Conservation (phyloP, 2,888 invertebrate species). For the Hermodice carunculata region DNA sequence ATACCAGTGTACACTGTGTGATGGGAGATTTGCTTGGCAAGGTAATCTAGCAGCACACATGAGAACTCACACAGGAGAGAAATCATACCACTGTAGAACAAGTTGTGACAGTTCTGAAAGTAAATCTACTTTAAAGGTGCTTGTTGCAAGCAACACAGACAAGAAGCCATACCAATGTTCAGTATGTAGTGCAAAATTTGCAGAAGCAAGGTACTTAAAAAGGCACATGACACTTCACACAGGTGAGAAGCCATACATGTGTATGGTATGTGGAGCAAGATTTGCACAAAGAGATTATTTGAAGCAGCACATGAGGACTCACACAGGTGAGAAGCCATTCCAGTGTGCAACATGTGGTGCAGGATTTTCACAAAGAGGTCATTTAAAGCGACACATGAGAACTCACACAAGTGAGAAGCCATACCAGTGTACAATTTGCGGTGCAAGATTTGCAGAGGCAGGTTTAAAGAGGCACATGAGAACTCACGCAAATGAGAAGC, state of each 20-base stretch:
- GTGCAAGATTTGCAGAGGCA: constrained; percentile 1
- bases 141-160: constrained; percentile 10
- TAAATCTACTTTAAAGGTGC: constrained; percentile 10
- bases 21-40: background rate
- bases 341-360: constrained; percentile 10
- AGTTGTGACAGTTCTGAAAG: too few relatives aligned
- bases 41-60: constrained; percentile 6
- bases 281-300: constrained; percentile 1
- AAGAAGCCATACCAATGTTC: constrained; percentile 10
- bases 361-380: too few relatives aligned
- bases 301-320: constrained; percentile 1
- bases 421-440: constrained; percentile 11
- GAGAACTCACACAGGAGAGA: constrained; percentile 4
- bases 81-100: too few relatives aligned
- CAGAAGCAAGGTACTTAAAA: background rate
- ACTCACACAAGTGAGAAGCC: constrained; percentile 4
- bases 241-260: constrained; percentile 9
- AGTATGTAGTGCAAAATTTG: constrained; percentile 4
- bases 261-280: constrained; percentile 2
- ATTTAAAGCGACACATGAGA: constrained; percentile 2
- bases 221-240: constrained; percentile 9
- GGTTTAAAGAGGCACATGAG: constrained; percentile 5
- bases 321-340: constrained; percentile 8
- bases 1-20: background rate
- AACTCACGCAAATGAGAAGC: constrained; percentile 2